These are phyloP conservation scores for Odontamblyopus lacepedii DNA, from an alignment of 2,797 vertebrate genomes.

Conservation along the genomic window DNA sequence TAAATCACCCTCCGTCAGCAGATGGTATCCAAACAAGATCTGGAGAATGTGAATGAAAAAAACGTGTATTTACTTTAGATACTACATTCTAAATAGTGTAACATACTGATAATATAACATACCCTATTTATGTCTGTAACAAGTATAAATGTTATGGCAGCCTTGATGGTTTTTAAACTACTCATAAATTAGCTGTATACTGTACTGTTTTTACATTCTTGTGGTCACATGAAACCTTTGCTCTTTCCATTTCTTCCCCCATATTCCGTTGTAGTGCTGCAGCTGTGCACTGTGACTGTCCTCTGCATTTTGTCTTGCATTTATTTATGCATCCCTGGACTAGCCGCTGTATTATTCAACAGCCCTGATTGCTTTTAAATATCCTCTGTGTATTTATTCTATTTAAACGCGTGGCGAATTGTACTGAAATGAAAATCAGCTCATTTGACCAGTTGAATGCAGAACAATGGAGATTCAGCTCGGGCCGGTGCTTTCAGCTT, in stretches of 20 bases:
- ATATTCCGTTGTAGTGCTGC: conserved; percentile 46
- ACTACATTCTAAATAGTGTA: background rate
- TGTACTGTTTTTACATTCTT: conserved; percentile 33
- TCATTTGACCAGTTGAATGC: conserved; percentile 50
- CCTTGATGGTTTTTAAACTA: conserved; percentile 8
- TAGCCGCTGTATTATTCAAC: conserved; percentile 73
- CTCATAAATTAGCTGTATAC: conserved; percentile 25
- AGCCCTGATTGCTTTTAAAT: conserved; percentile 81
- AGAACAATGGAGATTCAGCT: conserved; percentile 31
- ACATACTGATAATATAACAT: background rate
- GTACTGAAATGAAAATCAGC: conserved; percentile 48
- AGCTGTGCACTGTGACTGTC: conserved; percentile 58
- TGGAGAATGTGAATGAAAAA: background rate
- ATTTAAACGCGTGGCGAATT: conserved; percentile 52
- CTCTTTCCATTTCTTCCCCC: too few relatives aligned
- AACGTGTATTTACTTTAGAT: background rate
- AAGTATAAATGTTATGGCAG: conserved; percentile 7
- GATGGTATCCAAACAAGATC: background rate
- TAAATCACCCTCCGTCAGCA: background rate
- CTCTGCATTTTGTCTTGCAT: conserved; percentile 67
- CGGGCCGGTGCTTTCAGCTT: conserved; percentile 62
- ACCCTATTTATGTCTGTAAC: background rate
- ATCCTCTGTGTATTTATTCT: conserved; percentile 68
- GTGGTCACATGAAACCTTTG: conserved; percentile 21
- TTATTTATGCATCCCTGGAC: conserved; percentile 66